A percentile compares a stretch with the other conserved stretches of the same genome.
phyloP scores from a whole-genome alignment of 1,140 invertebrate genomes.

The Eurosta solidaginis region DNA sequence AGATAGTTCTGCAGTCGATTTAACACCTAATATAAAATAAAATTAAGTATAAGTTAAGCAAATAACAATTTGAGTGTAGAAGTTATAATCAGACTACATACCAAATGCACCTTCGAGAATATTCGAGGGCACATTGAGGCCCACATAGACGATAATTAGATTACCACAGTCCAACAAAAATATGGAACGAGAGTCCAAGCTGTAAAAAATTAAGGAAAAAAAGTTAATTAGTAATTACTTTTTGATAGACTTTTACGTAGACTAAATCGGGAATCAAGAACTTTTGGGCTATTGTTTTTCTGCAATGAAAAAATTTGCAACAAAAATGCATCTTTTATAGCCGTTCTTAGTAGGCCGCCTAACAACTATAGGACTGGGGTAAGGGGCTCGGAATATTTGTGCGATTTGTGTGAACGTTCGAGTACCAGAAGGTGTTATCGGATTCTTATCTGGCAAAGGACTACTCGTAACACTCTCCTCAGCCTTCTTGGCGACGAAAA shows the following conservation, averaged over 20 bases:
- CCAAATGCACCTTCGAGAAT: conserved; percentile 79
- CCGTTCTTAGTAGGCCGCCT: no score
- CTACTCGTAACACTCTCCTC: no score
- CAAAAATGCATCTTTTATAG: no score
- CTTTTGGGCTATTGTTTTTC: no score
- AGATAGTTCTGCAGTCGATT: conserved; percentile 63
- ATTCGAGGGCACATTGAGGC: conserved; percentile 75
- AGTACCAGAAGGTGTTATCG: no score
- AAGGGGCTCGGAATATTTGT: no score
- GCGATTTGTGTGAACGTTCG: no score
- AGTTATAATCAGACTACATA: conserved; percentile 41
- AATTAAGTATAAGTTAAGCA: conserved; percentile 29
- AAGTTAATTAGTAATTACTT: conserved; percentile 31
- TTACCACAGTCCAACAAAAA: conserved; percentile 90
- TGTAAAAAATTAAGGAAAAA: conserved; percentile 40
- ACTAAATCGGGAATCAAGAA: no score
- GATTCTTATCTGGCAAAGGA: no score
- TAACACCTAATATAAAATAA: conserved; percentile 61
- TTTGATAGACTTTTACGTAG: background rate
- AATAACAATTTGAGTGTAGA: conserved; percentile 19
- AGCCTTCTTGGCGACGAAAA: no score
- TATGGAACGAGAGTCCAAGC: conserved; percentile 83
- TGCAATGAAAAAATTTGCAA: no score
- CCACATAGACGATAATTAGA: conserved; percentile 84
- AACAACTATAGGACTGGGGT: no score